Base-by-base conservation (phyloP, 2,113 vertebrate species). In the Oriolus oriolus region DNA sequence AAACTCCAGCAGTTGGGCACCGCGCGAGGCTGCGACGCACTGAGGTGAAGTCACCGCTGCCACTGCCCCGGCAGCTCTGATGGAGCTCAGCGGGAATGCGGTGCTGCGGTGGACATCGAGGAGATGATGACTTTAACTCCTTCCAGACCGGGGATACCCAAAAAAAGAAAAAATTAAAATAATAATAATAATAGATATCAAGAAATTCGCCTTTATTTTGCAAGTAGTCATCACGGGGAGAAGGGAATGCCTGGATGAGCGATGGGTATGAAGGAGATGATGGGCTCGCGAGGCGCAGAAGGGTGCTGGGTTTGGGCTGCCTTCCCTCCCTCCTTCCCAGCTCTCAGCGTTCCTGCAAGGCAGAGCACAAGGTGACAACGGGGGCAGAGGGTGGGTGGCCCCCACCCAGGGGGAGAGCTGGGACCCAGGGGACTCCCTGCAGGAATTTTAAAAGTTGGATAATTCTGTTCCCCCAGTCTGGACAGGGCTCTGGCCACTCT, bases 1-100 rank as follows among this genome's bases (percentile, higher is more conserved):
- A 81, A 97, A 96, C 94, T 97, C 95, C 96, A 95, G 95, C 95
- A 75, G 93, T 86, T 2, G 90, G 95, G 95, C 90, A 79, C 95
- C 42, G 84, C 7, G 87, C 61, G 47, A 21, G 47, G 80, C 93
- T 84, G 93, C 95, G 52, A 5, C 3, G 78, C 49, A 3, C 41
- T 10, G 94, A 88, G 93, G 90, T 85, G 90, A 89, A 89, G 81
- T 6, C 89, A 50, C 23, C 30, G 68, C 83, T 30, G 90, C 37
- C 90, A 50, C 87, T 76, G 94, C 93, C 91, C 94, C 93, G 60
- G 95, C 87, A 68, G 93, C 84, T 93, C 88, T 76, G 94, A 74
- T 79, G 26, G 85, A 83, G 53, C 63, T 41, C 77, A 39, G 95
- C 75, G 16, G 88, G 91, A 81, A 52, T 71, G 84, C 41, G 69